Conservation (phyloP, 2,797 vertebrate genomes). For the Liasis olivaceus region DNA sequence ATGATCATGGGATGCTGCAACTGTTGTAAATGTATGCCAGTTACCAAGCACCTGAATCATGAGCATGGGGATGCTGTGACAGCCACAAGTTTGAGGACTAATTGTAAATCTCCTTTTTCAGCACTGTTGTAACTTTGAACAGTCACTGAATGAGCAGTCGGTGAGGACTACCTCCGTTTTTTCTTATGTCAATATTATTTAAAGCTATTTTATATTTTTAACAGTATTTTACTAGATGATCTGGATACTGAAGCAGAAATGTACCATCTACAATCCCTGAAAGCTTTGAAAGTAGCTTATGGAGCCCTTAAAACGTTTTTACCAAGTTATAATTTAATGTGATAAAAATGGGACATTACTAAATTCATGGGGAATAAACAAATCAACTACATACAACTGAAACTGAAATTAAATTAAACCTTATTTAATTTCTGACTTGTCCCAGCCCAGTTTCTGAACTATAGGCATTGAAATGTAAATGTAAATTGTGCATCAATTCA, state of each 20-base stretch:
- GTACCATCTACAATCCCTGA: not conserved
- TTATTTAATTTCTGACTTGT: not conserved
- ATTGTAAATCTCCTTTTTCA: not conserved
- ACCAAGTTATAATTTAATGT: not conserved
- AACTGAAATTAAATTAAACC: not conserved
- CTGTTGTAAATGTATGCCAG: not conserved
- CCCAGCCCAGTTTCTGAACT: not conserved
- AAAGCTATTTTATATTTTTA: not conserved
- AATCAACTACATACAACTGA: not conserved
- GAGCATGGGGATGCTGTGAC: not conserved
- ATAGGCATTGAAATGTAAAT: not conserved
- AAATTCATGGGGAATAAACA: not conserved
- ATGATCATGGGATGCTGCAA: not conserved
- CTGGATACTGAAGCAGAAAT: not conserved
- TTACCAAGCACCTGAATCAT: not conserved
- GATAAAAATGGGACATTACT: not conserved
- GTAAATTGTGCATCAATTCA: not conserved
- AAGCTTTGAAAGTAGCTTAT: no score
- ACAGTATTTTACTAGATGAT: not conserved
- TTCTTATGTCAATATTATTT: not conserved
- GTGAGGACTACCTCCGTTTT: not conserved
- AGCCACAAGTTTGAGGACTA: not conserved
- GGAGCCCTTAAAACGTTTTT: not conserved
- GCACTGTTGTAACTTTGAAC: not conserved
- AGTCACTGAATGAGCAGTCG: not conserved